Conservation (phyloP, 2,888 invertebrate species). For the Pyrgus malvae region DNA sequence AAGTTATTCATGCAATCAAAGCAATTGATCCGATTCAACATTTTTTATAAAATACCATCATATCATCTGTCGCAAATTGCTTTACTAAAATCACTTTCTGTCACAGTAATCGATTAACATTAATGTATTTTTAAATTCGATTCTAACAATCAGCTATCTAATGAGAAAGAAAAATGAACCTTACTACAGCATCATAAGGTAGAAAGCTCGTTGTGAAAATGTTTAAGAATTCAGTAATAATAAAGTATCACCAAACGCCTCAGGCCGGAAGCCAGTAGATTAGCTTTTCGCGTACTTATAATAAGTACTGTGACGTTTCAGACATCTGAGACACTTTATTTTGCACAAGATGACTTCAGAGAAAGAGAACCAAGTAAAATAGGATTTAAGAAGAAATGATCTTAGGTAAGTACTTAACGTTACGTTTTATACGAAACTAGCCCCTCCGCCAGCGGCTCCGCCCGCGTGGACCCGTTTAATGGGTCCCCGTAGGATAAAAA, state of each 20-base stretch:
- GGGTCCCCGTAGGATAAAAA: no score
- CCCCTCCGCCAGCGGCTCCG: no score
- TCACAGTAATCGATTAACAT: conserved; percentile 6
- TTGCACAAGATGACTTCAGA: background rate
- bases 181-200: background rate
- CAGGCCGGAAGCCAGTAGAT: conserved; percentile 23
- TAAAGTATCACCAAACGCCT: conserved; percentile 21
- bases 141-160: background rate
- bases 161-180: background rate
- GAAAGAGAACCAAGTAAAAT: no score
- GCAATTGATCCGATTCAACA: no score
- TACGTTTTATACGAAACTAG: no score
- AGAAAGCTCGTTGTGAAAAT: no score
- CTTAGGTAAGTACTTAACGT: no score
- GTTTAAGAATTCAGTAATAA: background rate
- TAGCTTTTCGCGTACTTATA: conserved; percentile 18
- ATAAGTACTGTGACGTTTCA: background rate
- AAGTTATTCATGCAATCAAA: no score
- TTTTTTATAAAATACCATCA: no score
- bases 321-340: background rate
- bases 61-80: no score
- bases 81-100: conserved; percentile 12
- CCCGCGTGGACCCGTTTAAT: no score
- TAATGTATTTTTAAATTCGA: conserved; percentile 15
- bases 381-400: no score